These are phyloP conservation scores for Hermodice carunculata DNA, from an alignment of 2,888 invertebrate species.

Conservation along the genomic window DNA sequence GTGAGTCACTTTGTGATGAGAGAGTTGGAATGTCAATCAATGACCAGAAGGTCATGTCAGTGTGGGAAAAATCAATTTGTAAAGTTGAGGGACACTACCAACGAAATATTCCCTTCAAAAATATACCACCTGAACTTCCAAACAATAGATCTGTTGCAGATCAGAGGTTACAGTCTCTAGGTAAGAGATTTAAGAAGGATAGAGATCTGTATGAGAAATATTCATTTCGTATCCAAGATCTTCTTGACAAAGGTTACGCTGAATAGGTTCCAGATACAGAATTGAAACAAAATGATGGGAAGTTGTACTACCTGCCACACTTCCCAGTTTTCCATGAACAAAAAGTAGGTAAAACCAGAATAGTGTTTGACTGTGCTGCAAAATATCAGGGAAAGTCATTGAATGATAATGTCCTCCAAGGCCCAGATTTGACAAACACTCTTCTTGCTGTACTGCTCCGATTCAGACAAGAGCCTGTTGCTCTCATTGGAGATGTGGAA, in stretches of 20 bases:
- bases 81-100: slow-evolving; percentile 16
- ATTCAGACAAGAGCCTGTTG: slow-evolving; percentile 27
- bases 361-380: slow-evolving; percentile 38
- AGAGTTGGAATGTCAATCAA: slow-evolving; percentile 80
- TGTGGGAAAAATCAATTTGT: slow-evolving; percentile 7
- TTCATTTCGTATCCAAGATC: neutral
- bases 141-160: slow-evolving; percentile 8
- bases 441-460: slow-evolving; percentile 31
- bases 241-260: neutral
- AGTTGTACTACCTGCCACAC: slow-evolving; percentile 30
- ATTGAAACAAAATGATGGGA: neutral
- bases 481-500: slow-evolving; percentile 32
- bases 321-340: slow-evolving; percentile 14
- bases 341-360: slow-evolving; percentile 26
- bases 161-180: neutral
- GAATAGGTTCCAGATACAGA: neutral
- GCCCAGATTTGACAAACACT: slow-evolving; percentile 27
- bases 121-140: neutral
- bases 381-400: slow-evolving; percentile 18
- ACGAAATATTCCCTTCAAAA: slow-evolving; percentile 20
- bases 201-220: slow-evolving; percentile 2
- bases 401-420: slow-evolving; percentile 29
- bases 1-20: neutral
- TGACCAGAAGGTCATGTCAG: slow-evolving; percentile 26
- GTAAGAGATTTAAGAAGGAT: slow-evolving; percentile 10